Percentiles rank a stretch among this genome's conserved stretches.
phyloP scores from a whole-genome alignment of 2,113 vertebrate genomes.

The Oreochromis niloticus region DNA sequence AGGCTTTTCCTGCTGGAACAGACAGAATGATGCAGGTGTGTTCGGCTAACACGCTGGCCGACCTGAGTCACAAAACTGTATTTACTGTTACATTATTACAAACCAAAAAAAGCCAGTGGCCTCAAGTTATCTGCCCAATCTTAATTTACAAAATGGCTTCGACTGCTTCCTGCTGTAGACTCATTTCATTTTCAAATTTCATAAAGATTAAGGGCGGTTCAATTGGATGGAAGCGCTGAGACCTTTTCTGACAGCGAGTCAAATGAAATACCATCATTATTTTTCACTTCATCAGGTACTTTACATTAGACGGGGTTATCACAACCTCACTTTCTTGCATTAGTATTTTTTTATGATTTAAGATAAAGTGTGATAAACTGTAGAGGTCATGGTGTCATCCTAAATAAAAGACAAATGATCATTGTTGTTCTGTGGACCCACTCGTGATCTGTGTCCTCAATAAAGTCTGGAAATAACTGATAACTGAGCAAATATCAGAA shows the following conservation, averaged over 20 bases:
- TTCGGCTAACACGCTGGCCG: background rate
- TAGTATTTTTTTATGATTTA: background rate
- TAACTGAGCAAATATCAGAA: background rate
- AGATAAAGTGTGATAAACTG: background rate
- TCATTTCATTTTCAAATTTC: background rate
- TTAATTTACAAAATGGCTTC: background rate
- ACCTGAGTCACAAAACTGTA: background rate
- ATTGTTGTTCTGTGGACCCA: background rate
- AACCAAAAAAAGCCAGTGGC: background rate
- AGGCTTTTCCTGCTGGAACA: accelerated
- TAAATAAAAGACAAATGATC: background rate
- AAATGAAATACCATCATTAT: background rate
- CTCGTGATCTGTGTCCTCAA: background rate
- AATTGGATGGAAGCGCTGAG: background rate
- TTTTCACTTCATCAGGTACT: background rate
- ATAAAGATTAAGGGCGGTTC: background rate
- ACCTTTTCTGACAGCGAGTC: background rate
- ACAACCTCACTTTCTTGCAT: background rate
- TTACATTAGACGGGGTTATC: background rate
- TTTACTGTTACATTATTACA: background rate
- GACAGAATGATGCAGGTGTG: background rate
- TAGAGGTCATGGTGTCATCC: background rate
- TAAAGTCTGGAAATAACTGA: background rate
- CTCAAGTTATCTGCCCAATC: background rate
- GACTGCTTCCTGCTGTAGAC: background rate